Evolutionary conservation across 2,888 invertebrate species (phyloP), one percentile per base, ranked within the genome.

Genomic region (Ectemnius lituratus): DNA sequence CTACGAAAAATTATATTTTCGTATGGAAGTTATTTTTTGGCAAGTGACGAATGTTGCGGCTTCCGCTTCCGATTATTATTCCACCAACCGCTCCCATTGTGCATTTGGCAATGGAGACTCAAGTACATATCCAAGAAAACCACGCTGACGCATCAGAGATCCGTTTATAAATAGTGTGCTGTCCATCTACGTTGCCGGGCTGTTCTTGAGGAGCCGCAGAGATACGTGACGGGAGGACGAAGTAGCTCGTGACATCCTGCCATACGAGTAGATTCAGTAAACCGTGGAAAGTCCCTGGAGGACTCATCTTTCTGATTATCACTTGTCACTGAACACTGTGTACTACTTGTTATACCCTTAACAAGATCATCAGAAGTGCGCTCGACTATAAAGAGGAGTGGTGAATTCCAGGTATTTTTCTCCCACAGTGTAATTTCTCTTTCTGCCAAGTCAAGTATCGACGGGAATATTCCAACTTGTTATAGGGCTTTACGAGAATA

Each of bases 211-310:
- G 75, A 76, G 70, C 76, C 47, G 57, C 70, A 49, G 18, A 8
- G 67, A 59, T 85, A 86, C 86, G 86, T 85, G 86, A 83, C 84
- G 76, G 75, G 82, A 74, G 73, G 78, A 76, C 68, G 78, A 82
- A 83, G 80, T 79, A 72, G 73, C 78, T 82, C 86, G 86, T 85
- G 86, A 86, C 87, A 85, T 86, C 86, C 86, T 85, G 86, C 73
- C 80, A 78, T 82, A 76, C 74, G 78, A 71, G 71, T 68, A 64
- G 65, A 76, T 75, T 76, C 69, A 59, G 65, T 75, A 70, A 78
- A 65, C 27, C 74, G 60, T n/a, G 60, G 23, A 18, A 47, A 47
- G 58, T 58, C 56, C 45, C 56, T 16, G 14, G 67, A 67, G 23
- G 58, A 80, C 60, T 65, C 72, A 62, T 61, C 63, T 60, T 52